phyloP scores from a whole-genome alignment of 2,888 invertebrate species.

The Allophyes oxyacanthae region DNA sequence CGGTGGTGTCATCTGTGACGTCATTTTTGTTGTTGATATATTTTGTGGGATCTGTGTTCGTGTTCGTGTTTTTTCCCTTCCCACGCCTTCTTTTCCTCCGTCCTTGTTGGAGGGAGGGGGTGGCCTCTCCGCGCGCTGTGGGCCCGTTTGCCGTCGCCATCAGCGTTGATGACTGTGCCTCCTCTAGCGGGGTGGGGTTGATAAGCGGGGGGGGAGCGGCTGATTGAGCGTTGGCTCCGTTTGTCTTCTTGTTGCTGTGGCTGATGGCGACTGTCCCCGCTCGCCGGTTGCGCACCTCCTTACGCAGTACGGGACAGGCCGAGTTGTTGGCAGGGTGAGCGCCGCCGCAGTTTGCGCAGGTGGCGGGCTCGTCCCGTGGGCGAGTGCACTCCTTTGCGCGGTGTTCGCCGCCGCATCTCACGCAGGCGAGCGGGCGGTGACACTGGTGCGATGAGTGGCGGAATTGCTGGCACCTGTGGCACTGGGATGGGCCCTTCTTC shows the following conservation, averaged over 20 bases:
- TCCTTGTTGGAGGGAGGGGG: no score
- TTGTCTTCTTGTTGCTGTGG: no score
- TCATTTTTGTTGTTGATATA: no score
- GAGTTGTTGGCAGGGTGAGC: slow-evolving; percentile 33
- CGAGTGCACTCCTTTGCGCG: neutral
- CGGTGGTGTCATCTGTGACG: no score
- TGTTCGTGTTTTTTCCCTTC: no score
- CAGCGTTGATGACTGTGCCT: neutral
- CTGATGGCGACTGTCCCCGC: slow-evolving; percentile 16
- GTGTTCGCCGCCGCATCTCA: neutral
- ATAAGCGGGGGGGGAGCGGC: no score
- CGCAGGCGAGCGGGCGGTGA: slow-evolving; percentile 1
- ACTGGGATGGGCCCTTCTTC: slow-evolving; percentile 41
- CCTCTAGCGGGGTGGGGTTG: neutral
- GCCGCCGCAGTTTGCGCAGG: slow-evolving; percentile 40
- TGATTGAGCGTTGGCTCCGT: no score
- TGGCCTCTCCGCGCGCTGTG: neutral
- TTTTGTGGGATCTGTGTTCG: no score
- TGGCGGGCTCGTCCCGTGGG: slow-evolving; percentile 7
- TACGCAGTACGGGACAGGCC: slow-evolving; percentile 24
- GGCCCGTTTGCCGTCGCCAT: slow-evolving; percentile 4
- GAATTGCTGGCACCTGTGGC: slow-evolving; percentile 50
- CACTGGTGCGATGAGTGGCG: slow-evolving; percentile 24
- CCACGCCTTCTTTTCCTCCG: no score
- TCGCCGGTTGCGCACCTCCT: no score